phyloP scores from a whole-genome alignment of 2,113 vertebrate genomes.

The Pontoporia blainvillei region DNA sequence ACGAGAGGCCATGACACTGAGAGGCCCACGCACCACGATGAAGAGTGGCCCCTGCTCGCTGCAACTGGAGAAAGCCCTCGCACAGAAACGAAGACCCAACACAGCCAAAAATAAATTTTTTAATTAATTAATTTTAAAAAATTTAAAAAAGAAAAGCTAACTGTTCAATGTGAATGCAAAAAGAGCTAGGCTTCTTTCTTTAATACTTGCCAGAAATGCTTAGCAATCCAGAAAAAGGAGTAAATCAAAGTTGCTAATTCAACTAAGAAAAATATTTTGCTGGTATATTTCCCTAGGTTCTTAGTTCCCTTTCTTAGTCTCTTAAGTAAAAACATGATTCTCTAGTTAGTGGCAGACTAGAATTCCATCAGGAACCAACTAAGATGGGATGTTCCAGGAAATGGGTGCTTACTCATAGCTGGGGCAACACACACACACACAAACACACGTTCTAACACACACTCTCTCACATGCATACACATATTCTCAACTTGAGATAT shows the following conservation, averaged over 20 bases:
- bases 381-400: not conserved
- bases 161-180: not conserved
- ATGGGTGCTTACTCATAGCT: not conserved
- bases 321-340: not conserved
- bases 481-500: not conserved
- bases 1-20: rapidly evolving
- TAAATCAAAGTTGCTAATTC: not conserved
- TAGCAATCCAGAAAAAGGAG: not conserved
- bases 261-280: slow-evolving; percentile 27
- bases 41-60: no score
- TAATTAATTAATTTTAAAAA: no score
- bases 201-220: not conserved
- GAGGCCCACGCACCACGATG: no score
- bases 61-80: no score
- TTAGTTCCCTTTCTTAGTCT: not conserved
- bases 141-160: not conserved
- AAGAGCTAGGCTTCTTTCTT: not conserved
- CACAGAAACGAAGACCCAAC: no score
- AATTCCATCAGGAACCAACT: not conserved
- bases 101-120: no score
- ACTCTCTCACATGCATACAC: not conserved
- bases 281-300: not conserved
- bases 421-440: not conserved
- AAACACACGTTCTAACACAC: not conserved
- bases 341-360: not conserved